A percentile compares a stretch with the other conserved stretches of the same genome.
Evolutionary conservation across 2,797 vertebrate genomes (phyloP).

Genomic region (Takifugu rubripes): DNA sequence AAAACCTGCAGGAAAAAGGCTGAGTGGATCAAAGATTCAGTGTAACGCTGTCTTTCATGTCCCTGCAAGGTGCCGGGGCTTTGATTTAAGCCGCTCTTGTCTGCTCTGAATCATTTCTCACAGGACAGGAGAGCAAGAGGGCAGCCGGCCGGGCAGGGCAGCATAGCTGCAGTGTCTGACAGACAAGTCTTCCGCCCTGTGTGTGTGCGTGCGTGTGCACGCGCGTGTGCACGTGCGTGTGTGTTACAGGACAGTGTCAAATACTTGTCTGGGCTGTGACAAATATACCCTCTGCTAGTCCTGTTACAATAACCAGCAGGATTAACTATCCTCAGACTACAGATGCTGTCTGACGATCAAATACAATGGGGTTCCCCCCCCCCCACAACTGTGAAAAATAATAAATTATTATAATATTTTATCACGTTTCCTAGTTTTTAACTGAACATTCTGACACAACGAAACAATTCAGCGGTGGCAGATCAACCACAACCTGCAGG

Average conservation of each 20-base stretch:
- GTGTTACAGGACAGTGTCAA: slow-evolving; percentile 71
- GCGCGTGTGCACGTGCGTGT: slow-evolving; percentile 20
- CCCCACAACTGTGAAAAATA: not conserved
- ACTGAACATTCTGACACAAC: slow-evolving; percentile 16
- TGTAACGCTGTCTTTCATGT: slow-evolving; percentile 33
- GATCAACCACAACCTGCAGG: not conserved
- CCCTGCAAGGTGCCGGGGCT: slow-evolving; percentile 46
- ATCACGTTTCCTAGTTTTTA: not conserved
- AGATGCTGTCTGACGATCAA: slow-evolving; percentile 48
- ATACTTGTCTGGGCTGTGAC: slow-evolving; percentile 74
- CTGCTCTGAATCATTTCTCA: slow-evolving; percentile 58
- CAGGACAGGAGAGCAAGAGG: slow-evolving; percentile 50
- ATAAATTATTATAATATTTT: too few species aligned
- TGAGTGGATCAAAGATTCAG: slow-evolving; percentile 32
- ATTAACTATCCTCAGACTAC: slow-evolving; percentile 44
- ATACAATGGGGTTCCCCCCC: slow-evolving; percentile 12
- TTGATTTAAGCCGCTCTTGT: slow-evolving; percentile 39
- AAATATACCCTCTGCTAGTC: slow-evolving; percentile 67
- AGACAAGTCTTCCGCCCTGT: slow-evolving; percentile 48
- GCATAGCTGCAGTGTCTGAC: slow-evolving; percentile 67
- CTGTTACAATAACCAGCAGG: slow-evolving; percentile 57
- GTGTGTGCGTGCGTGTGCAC: slow-evolving; percentile 34
- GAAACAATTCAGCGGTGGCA: slow-evolving; percentile 13
- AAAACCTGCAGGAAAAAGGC: slow-evolving; percentile 40
- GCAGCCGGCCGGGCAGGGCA: slow-evolving; percentile 38